Conservation (phyloP, 2,113 vertebrate genomes). For the Scophthalmus maximus region DNA sequence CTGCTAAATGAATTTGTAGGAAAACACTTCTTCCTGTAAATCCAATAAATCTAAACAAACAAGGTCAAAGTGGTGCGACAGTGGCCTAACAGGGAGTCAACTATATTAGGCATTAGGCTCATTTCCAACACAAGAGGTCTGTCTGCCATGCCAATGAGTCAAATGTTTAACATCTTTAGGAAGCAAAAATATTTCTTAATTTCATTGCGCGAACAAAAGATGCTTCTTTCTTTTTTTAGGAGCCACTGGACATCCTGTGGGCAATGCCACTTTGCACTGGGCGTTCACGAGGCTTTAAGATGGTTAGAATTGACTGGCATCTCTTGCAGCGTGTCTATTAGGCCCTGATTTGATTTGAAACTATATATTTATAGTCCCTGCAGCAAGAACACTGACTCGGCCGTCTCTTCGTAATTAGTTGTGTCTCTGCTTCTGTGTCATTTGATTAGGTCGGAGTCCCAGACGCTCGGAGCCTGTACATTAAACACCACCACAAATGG, state of each 20-base stretch:
- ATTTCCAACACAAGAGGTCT: constrained; percentile 28
- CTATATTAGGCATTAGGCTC: background rate
- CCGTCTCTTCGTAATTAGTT: constrained; percentile 90
- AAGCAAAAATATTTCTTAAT: constrained; percentile 72
- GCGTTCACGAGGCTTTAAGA: constrained; percentile 91
- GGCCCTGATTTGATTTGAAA: constrained; percentile 92
- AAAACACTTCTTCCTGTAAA: constrained; percentile 31
- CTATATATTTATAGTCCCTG: constrained; percentile 94
- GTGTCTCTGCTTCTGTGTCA: constrained; percentile 94
- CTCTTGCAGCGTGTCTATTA: constrained; percentile 93
- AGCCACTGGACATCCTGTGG: constrained; percentile 74
- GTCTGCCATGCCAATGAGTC: constrained; percentile 30
- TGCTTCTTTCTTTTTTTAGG: constrained; percentile 12
- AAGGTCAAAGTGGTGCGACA: constrained; percentile 20
- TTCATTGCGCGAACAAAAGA: constrained; percentile 82
- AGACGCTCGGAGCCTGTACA: constrained; percentile 91
- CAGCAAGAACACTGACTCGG: constrained; percentile 88
- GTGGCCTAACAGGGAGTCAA: constrained; percentile 20
- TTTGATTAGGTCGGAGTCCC: constrained; percentile 94
- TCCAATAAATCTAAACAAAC: constrained; percentile 43
- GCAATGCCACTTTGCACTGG: constrained; percentile 82
- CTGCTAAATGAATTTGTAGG: constrained; percentile 30
- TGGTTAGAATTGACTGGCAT: constrained; percentile 93
- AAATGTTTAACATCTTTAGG: constrained; percentile 76
- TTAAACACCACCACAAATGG: constrained; percentile 92